These are phyloP conservation scores for Zelleria hepariella DNA, from an alignment of 2,888 invertebrate species.

Conservation along the genomic window DNA sequence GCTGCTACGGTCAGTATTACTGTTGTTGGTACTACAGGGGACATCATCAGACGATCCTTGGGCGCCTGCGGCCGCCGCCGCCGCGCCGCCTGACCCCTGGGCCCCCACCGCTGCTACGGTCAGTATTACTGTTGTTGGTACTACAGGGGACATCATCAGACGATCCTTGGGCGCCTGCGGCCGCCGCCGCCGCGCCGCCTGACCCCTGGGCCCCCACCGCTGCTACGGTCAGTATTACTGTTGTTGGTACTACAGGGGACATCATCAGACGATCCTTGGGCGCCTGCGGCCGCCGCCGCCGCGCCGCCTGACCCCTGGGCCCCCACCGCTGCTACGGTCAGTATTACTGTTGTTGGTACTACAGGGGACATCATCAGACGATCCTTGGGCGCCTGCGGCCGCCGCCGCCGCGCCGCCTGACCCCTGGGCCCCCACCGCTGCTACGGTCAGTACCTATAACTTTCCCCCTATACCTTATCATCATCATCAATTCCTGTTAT, in stretches of 20 bases:
- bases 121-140: too few relatives aligned
- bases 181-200: slow-evolving; percentile 24
- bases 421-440: too few relatives aligned
- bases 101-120: too few relatives aligned
- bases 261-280: slow-evolving; percentile 68
- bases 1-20: slow-evolving; percentile 11
- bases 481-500: too few relatives aligned
- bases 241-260: slow-evolving; percentile 42
- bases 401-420: too few relatives aligned
- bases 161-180: slow-evolving; percentile 56
- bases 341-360: neutral
- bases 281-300: slow-evolving; percentile 32
- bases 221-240: too few relatives aligned
- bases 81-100: slow-evolving; percentile 57
- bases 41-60: too few relatives aligned
- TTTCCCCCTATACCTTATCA: too few relatives aligned
- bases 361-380: too few relatives aligned
- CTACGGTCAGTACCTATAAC: too few relatives aligned
- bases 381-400: too few relatives aligned
- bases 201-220: slow-evolving; percentile 59
- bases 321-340: slow-evolving; percentile 24
- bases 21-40: too few relatives aligned
- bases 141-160: slow-evolving; percentile 62
- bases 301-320: slow-evolving; percentile 57
- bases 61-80: slow-evolving; percentile 29